Percentiles rank a stretch among this genome's conserved stretches.
Evolutionary conservation across 2,113 vertebrate species (phyloP).

Genomic region (Poeciliopsis retropinna): DNA sequence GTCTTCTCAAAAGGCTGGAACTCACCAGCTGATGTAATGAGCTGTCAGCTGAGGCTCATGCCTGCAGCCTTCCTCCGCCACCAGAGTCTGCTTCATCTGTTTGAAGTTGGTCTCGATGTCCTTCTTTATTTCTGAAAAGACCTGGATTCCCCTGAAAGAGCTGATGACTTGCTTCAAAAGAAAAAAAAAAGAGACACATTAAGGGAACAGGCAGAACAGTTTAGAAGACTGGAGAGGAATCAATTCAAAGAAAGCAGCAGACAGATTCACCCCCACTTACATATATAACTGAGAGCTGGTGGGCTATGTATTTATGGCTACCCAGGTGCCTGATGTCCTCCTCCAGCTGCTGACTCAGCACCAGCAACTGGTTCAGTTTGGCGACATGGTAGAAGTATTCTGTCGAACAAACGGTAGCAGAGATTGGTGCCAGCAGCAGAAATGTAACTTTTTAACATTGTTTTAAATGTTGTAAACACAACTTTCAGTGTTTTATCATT

Average conservation of each 20-base stretch:
- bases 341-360: constrained; percentile 83
- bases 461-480: background rate
- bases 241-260: background rate
- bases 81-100: constrained; percentile 81
- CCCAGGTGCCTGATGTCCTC: constrained; percentile 83
- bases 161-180: constrained; percentile 80
- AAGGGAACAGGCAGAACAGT: background rate
- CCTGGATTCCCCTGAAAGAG: constrained; percentile 77
- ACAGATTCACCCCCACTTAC: constrained; percentile 61
- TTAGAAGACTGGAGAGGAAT: background rate
- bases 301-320: constrained; percentile 85
- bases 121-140: constrained; percentile 77
- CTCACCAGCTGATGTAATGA: constrained; percentile 80
- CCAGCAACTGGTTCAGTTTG: constrained; percentile 83
- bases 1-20: background rate
- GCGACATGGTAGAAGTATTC: constrained; percentile 81
- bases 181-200: background rate
- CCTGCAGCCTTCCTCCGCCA: constrained; percentile 72
- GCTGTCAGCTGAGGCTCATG: constrained; percentile 81
- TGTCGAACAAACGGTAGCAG: constrained; percentile 51
- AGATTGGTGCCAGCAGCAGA: background rate
- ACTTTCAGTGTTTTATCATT: background rate
- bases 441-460: background rate
- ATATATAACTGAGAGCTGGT: constrained; percentile 85
- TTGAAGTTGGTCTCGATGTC: constrained; percentile 86